phyloP scores from a whole-genome alignment of 2,888 invertebrate species.

The Hyles lineata region DNA sequence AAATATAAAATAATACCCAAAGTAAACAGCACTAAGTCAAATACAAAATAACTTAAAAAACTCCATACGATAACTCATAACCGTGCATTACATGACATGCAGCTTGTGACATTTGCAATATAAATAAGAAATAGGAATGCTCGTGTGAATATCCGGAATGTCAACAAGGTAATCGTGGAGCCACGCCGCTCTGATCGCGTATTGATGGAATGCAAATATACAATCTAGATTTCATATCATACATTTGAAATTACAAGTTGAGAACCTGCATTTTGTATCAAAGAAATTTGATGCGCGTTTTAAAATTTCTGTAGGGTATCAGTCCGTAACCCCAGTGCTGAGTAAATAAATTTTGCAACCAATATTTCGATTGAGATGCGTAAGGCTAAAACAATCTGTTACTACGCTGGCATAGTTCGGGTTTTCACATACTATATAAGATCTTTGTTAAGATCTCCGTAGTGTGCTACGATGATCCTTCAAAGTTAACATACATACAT shows the following conservation, averaged over 20 bases:
- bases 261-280: neutral
- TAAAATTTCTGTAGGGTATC: too few species aligned
- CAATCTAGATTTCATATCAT: neutral
- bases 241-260: neutral
- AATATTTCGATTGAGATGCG: too few species aligned
- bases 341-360: too few species aligned
- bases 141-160: neutral
- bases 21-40: too few species aligned
- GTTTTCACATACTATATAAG: too few species aligned
- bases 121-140: constrained; percentile 7
- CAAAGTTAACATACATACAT: too few species aligned
- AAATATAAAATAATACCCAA: too few species aligned
- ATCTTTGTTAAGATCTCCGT: too few species aligned
- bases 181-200: neutral
- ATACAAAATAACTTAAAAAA: neutral
- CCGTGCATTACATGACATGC: neutral
- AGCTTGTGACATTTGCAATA: neutral
- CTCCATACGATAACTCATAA: neutral
- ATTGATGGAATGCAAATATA: constrained; percentile 14
- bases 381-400: too few species aligned
- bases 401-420: too few species aligned
- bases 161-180: constrained; percentile 10
- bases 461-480: too few species aligned
- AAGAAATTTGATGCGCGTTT: neutral
- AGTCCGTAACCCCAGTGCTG: too few species aligned